Conservation (phyloP, 2,888 invertebrate genomes). For the Cephus spinipes region DNA sequence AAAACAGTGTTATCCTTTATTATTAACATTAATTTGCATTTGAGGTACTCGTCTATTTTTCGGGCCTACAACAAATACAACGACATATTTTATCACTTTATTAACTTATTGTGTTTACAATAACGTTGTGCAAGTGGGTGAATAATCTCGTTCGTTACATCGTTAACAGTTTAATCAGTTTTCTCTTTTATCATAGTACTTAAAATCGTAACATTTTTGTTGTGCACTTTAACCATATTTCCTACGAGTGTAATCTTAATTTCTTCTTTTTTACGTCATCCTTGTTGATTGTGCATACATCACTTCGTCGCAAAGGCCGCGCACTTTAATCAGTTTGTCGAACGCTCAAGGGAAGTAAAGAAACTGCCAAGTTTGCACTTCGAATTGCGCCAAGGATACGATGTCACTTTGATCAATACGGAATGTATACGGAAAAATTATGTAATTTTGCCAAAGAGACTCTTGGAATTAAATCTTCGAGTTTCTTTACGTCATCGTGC, state of each 20-base stretch:
- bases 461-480: conserved; percentile 15
- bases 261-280: conserved; percentile 24
- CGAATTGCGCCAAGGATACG: not conserved
- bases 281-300: conserved; percentile 38
- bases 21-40: conserved; percentile 37
- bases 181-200: conserved; percentile 1
- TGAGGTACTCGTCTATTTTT: conserved; percentile 32
- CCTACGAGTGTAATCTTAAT: conserved; percentile 31
- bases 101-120: conserved; percentile 29
- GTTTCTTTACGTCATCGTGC: conserved; percentile 2
- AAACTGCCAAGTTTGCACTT: not conserved
- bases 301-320: conserved; percentile 23
- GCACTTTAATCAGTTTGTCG: not conserved
- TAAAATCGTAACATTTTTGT: conserved; percentile 16
- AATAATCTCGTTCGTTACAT: conserved; percentile 18
- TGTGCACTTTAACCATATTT: conserved; percentile 7
- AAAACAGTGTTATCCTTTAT: conserved; percentile 22
- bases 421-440: not conserved
- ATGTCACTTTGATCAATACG: not conserved
- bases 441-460: conserved; percentile 20
- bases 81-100: conserved; percentile 29
- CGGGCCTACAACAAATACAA: conserved; percentile 38
- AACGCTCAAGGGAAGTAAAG: not conserved
- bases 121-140: conserved; percentile 26
- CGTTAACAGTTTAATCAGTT: conserved; percentile 15